phyloP scores from a whole-genome alignment of 2,113 vertebrate species.

The Sigmodon hispidus region DNA sequence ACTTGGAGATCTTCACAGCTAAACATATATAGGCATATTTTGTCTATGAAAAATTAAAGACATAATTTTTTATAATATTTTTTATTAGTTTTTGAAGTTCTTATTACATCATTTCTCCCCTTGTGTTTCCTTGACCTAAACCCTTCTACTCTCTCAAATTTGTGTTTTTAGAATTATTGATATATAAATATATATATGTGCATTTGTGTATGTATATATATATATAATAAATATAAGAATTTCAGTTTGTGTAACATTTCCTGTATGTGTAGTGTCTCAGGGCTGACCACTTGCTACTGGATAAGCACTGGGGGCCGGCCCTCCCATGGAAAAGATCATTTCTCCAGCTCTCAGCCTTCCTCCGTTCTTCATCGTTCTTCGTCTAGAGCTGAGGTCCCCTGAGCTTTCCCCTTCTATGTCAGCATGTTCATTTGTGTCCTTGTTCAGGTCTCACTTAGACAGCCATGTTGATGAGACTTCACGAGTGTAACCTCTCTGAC shows the following conservation, averaged over 20 bases:
- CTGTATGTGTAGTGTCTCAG: background rate
- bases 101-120: background rate
- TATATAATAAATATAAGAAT: background rate
- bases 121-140: background rate
- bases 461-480: background rate
- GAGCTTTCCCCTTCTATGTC: no score
- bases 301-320: background rate
- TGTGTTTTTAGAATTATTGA: no score
- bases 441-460: background rate
- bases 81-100: background rate
- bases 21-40: background rate
- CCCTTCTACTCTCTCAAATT: background rate
- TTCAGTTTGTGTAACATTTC: background rate
- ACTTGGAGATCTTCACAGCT: slow-evolving; percentile 8
- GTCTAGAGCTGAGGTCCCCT: background rate
- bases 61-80: background rate
- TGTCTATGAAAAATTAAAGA: slow-evolving; percentile 29
- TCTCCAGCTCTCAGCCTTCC: background rate
- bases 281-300: background rate
- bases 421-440: background rate
- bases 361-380: no score
- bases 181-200: background rate
- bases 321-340: background rate
- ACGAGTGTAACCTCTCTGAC: background rate
- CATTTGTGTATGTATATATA: background rate